Percentiles rank a stretch among this genome's conserved stretches.
Conservation (phyloP, 2,797 vertebrate species). For the Malacoctenus gilli region DNA sequence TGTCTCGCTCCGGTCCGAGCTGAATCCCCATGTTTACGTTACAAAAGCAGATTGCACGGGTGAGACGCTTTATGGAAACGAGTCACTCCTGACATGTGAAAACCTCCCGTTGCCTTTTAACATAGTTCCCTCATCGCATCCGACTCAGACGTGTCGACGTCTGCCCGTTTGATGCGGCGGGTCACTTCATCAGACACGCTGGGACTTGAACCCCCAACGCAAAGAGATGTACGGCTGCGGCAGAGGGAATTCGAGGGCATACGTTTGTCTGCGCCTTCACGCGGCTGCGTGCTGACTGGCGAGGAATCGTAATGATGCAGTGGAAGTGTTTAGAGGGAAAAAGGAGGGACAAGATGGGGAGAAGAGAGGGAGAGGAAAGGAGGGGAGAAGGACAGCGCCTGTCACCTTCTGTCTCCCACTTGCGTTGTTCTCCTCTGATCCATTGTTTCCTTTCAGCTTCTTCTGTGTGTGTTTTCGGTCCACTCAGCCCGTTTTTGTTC, state of each 20-base stretch:
- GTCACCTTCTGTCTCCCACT: slow-evolving; percentile 12
- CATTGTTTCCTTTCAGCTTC: slow-evolving; percentile 5
- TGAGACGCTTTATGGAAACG: slow-evolving; percentile 1
- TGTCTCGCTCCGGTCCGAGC: no score
- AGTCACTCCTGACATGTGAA: slow-evolving; percentile 4
- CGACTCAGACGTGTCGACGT: slow-evolving; percentile 21
- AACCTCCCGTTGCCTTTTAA: slow-evolving; percentile 2
- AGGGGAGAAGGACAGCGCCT: slow-evolving; percentile 14
- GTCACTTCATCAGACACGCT: slow-evolving; percentile 15
- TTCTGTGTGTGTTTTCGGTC: slow-evolving; percentile 7
- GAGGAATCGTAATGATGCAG: slow-evolving; percentile 34
- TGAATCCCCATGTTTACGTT: no score
- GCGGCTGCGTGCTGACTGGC: slow-evolving; percentile 20
- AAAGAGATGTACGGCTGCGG: slow-evolving; percentile 8
- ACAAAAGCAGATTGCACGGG: background rate
- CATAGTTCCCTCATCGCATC: slow-evolving; percentile 22
- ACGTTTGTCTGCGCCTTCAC: slow-evolving; percentile 17
- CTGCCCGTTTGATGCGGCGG: slow-evolving; percentile 11
- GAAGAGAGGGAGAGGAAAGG: background rate
- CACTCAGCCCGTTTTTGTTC: slow-evolving; percentile 36
- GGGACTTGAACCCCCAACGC: background rate
- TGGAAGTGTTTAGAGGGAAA: slow-evolving; percentile 16
- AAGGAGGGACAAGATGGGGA: background rate
- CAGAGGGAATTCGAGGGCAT: slow-evolving; percentile 1
- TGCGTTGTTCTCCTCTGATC: slow-evolving; percentile 8